phyloP scores from a whole-genome alignment of 2,113 vertebrate species.

The Embiotoca jacksoni region DNA sequence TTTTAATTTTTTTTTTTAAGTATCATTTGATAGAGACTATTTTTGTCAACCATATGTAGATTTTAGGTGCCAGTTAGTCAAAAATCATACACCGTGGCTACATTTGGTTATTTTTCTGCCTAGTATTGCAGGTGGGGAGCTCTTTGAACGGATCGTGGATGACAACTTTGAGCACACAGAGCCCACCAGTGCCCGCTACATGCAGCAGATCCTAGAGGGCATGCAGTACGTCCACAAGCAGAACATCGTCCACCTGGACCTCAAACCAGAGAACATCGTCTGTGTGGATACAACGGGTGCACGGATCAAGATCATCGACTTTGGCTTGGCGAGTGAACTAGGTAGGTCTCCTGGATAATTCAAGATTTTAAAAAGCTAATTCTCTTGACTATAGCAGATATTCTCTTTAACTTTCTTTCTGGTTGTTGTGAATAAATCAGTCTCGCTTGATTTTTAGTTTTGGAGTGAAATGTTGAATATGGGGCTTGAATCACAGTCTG shows the following conservation, averaged over 20 bases:
- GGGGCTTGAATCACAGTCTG: too few relatives aligned
- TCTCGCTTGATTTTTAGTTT: too few relatives aligned
- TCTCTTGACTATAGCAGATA: too few relatives aligned
- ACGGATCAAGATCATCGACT: constrained; percentile 90
- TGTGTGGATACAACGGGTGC: constrained; percentile 85
- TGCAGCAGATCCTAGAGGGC: constrained; percentile 91
- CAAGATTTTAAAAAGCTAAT: too few relatives aligned
- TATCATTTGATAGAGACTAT: too few relatives aligned
- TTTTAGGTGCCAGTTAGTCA: too few relatives aligned
- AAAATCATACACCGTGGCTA: too few relatives aligned
- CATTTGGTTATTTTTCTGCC: neutral
- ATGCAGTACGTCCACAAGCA: constrained; percentile 88
- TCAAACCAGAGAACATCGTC: constrained; percentile 92
- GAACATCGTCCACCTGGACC: constrained; percentile 87
- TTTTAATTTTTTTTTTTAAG: too few relatives aligned
- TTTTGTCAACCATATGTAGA: too few relatives aligned
- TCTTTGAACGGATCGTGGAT: constrained; percentile 88
- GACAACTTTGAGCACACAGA: constrained; percentile 91
- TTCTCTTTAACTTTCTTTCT: too few relatives aligned
- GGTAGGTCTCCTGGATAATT: constrained; percentile 76
- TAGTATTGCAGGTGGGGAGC: constrained; percentile 90
- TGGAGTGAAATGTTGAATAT: too few relatives aligned
- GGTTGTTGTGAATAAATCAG: too few relatives aligned
- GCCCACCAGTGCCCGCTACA: constrained; percentile 86
- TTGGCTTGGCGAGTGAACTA: constrained; percentile 87